phyloP scores from a whole-genome alignment of 1,140 invertebrate genomes.

The Dendrolimus kikuchii region DNA sequence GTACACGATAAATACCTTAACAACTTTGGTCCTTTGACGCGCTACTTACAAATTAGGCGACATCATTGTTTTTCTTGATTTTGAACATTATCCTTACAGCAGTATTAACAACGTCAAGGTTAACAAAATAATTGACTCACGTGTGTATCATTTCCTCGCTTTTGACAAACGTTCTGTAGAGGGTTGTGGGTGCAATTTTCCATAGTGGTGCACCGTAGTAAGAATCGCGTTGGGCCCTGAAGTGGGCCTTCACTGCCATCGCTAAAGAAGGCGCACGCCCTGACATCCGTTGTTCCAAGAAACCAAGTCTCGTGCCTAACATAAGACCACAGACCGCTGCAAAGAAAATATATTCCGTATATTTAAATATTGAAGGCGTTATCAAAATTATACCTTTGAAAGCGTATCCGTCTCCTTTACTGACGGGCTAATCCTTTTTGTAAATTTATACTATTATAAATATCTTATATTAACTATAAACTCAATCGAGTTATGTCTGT shows the following conservation, averaged over 20 bases:
- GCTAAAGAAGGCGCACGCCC: conserved; percentile 74
- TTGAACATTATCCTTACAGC: no score
- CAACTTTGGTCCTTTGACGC: no score
- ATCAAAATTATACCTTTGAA: no score
- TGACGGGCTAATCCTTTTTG: no score
- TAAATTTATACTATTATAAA: no score
- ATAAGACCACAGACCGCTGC: conserved; percentile 83
- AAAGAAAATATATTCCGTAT: conserved; percentile 9
- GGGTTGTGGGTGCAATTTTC: conserved; percentile 83
- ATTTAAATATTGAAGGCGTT: not conserved
- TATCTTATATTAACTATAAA: no score
- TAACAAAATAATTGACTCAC: conserved; percentile 28
- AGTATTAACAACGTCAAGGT: not conserved
- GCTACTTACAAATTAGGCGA: no score
- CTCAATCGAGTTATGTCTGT: no score
- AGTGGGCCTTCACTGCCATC: conserved; percentile 81
- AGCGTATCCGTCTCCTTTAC: no score
- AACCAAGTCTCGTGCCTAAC: conserved; percentile 84
- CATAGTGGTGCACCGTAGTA: conserved; percentile 88
- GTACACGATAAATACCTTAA: no score
- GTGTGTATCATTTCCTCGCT: conserved; percentile 87
- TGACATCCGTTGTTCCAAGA: conserved; percentile 77
- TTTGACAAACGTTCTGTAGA: conserved; percentile 80
- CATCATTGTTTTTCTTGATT: no score
- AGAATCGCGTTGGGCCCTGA: conserved; percentile 83